Base-by-base conservation (phyloP, 2,888 invertebrate genomes). In the Pyrgus malvae region DNA sequence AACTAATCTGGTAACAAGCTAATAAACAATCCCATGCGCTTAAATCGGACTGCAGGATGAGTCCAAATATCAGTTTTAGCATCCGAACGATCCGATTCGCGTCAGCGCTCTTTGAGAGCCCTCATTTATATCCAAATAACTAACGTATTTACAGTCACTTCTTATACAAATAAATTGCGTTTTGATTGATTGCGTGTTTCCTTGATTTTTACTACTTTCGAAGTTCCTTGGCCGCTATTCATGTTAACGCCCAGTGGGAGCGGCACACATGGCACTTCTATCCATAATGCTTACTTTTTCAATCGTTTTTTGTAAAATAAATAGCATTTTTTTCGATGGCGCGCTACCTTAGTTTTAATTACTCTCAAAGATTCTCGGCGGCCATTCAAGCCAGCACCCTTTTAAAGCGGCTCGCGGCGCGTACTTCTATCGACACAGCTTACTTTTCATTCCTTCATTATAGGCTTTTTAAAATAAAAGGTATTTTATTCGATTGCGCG, bases 321-420 rank as follows among this genome's bases (percentile, higher is more conserved):
- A n/a, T n/a, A n/a, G n/a, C n/a, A n/a, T n/a, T n/a, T n/a, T n/a
- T n/a, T n/a, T n/a, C n/a, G n/a, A n/a, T n/a, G n/a, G n/a, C n/a
- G n/a, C n/a, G n/a, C n/a, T n/a, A n/a, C n/a, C n/a, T n/a, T n/a
- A n/a, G n/a, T n/a, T n/a, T n/a, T n/a, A n/a, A n/a, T n/a, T n/a
- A 33, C 54, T 54, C 48, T 54, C 54, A 54, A 54, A 54, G 48
- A 48, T 54, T 54, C 46, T 48, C 33, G 33, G 33, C 25, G 48
- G 41, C 54, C 41, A 35, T 54, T 54, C 54, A 54, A 40, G 37
- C 23, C 21, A 40, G 21, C 40, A 21, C 40, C 40, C 40, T 40
- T 40, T 40, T 23, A 41, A 25, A 14, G 41, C 25, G 54, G 41
- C 48, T 55, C 48, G 54, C 31, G 48, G 41, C 48, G 54, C 45